Percentiles rank a stretch among this genome's conserved stretches.
These are phyloP conservation scores for Tipula helvola DNA, from an alignment of 2,888 invertebrate genomes.

Conservation along the genomic window DNA sequence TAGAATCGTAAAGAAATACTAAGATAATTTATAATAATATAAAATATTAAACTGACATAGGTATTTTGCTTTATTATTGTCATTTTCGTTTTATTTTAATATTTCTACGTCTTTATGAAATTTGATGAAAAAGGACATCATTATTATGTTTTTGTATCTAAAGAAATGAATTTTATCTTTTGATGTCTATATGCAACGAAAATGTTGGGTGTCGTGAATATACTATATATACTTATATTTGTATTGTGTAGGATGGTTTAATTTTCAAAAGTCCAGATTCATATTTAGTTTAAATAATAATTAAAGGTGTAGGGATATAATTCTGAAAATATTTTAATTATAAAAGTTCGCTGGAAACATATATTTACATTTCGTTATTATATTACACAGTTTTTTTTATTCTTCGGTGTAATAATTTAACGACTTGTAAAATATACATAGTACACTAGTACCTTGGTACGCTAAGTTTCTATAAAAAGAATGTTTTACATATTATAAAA, in stretches of 20 bases:
- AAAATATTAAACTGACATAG: neutral
- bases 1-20: neutral
- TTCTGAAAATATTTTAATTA: neutral
- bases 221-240: neutral
- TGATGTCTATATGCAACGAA: neutral
- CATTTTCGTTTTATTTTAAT: neutral
- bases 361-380: neutral
- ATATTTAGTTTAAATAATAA: neutral
- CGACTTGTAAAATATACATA: neutral
- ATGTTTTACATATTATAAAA: neutral
- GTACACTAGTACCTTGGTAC: neutral
- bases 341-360: neutral
- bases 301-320: neutral
- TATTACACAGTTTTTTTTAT: neutral
- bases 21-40: neutral
- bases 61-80: neutral
- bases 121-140: neutral
- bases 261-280: no score
- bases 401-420: neutral
- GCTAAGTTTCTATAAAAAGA: neutral
- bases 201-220: neutral
- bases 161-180: neutral
- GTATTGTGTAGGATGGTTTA: no score
- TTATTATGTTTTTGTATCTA: neutral
- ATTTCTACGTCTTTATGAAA: neutral